Evolutionary conservation across 2,113 vertebrate genomes (phyloP), one percentile per base, ranked within the genome.

Genomic region (Tragelaphus scriptus): DNA sequence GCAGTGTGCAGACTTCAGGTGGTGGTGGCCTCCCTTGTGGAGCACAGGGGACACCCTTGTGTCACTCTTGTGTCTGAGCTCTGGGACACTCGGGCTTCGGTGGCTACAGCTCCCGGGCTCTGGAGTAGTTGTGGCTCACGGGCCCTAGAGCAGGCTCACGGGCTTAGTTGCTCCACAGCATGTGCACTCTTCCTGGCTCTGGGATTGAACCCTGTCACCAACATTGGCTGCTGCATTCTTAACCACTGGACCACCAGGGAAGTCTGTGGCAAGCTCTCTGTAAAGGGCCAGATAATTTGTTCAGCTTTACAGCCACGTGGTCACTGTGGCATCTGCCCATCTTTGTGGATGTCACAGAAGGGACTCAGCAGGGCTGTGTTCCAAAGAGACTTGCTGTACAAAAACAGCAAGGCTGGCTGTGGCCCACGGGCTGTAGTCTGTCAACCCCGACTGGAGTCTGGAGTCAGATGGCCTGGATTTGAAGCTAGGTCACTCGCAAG

Each of bases 1-100:
- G 21, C 19, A 15, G 40, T 2, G 36, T 1, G 0, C 0, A 12
- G 40, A 15, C 71, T 26, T 14, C 3, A 0, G 1, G 1, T 14
- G 15, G 40, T 7, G 40, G 71, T 2, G 40, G 71, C 71, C 15
- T 14, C 71, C 40, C 23, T 44, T 7, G 71, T 8, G 23, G 71
- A 44, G 71, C 23, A 4, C 23, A 14, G 15, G 15, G 53, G 53
- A 55, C 53, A 15, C 61, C 3, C 7, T 16, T 53, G 51, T 10
- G 51, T 53, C 51, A 16, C 51, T 53, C 51, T 53, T 16, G 51
- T 53, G 51, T 53, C 51, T 1, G 15, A 6, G 61, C 21, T 44
- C 36, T 14, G 36, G 36, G 36, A 44, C 23, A 0, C 40, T 2
- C 3, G 3, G 71, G 68, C 68, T 71, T 23, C 68, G 6, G n/a